Evolutionary conservation across 2,888 invertebrate genomes (phyloP), one percentile per base, ranked within the genome.

Genomic region (Endomychus coccineus): DNA sequence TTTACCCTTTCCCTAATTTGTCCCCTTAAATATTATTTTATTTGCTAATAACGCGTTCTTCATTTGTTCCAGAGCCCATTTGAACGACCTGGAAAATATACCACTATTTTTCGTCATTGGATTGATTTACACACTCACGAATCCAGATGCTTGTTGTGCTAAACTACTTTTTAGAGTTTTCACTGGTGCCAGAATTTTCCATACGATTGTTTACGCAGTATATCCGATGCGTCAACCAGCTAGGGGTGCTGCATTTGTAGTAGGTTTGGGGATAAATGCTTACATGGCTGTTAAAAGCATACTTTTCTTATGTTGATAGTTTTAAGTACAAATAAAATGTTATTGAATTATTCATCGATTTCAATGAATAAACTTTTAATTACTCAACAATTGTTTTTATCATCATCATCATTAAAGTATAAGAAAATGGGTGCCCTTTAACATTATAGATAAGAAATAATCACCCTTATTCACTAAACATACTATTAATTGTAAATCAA

Each of bases 31-130:
- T 27, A 21, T 19, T 17, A n/a, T 17, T 34, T 6, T 36, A 37
- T 43, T 36, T 27, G n/a, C n/a, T n/a, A n/a, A n/a, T n/a, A n/a
- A n/a, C n/a, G n/a, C n/a, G n/a, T n/a, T n/a, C n/a, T n/a, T n/a
- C n/a, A n/a, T n/a, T n/a, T n/a, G n/a, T 63, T 66, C 7, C 59
- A 78, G 79, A 52, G 79, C 77, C 9, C 81, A 82, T 56, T 65
- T 71, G 48, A 81, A 82, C 52, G 81, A 81, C 56, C 55, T 81
- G 56, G 80, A 81, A 60, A 81, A 80, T 55, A 79, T 82, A 28
- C 70, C 76, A 0, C 68, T 74, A 2, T 81, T 80, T 56, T 71
- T 78, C 59, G 50, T 77, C 16, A 55, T 75, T 19, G 77, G 71
- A 1, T 67, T 73, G 3, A 51, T 78, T 39, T 82, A 78, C 62